phyloP scores from a whole-genome alignment of 2,113 vertebrate genomes.

The Climacteris rufus region DNA sequence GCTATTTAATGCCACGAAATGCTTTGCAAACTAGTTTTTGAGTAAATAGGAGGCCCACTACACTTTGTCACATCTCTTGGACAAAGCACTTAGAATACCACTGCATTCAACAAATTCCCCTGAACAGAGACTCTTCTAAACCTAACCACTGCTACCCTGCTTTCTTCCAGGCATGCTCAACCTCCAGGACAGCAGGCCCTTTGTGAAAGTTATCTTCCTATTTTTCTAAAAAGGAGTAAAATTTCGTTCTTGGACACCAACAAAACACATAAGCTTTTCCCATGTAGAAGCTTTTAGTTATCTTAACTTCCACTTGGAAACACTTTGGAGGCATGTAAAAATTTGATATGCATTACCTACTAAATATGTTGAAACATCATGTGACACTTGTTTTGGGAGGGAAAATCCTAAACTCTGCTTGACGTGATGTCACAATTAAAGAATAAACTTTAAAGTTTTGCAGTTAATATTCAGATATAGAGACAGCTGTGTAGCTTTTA shows the following conservation, averaged over 20 bases:
- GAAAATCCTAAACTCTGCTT: neutral
- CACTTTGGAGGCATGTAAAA: neutral
- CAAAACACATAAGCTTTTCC: neutral
- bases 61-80: neutral
- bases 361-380: neutral
- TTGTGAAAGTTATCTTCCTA: neutral
- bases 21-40: neutral
- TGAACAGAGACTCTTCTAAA: neutral
- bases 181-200: neutral
- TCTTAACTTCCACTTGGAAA: neutral
- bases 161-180: neutral
- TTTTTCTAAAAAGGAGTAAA: neutral
- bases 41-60: neutral
- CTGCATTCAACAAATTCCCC: neutral
- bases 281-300: neutral
- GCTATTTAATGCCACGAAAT: neutral
- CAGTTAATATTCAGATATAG: neutral
- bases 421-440: neutral
- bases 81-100: neutral
- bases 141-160: neutral
- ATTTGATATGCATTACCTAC: accelerated
- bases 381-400: neutral
- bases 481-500: neutral
- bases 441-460: neutral
- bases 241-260: neutral